A percentile compares a stretch with the other conserved stretches of the same genome.
phyloP scores from a whole-genome alignment of 2,888 invertebrate species.

The Drosophila anomalata region DNA sequence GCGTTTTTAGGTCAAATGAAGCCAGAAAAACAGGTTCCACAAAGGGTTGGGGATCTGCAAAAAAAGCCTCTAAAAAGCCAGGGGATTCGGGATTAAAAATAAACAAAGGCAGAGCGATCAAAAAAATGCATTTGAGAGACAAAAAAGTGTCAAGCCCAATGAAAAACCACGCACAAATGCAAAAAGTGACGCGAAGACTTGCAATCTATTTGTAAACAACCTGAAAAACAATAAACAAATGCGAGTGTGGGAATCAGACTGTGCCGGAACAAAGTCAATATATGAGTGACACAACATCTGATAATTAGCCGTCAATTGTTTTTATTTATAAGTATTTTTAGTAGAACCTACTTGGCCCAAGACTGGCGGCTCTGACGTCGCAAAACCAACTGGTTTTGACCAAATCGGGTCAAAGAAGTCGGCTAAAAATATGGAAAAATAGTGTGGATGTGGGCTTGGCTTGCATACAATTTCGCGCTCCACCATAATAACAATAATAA shows the following conservation, averaged over 20 bases:
- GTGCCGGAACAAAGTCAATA: conserved; percentile 6
- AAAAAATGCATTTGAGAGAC: neutral
- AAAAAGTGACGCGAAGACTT: neutral
- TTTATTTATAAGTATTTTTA: conserved; percentile 5
- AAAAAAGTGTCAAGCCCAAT: neutral
- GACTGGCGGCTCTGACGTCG: conserved; percentile 35
- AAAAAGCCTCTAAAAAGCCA: neutral
- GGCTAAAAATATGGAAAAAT: neutral
- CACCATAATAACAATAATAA: conserved; percentile 30
- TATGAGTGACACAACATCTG: conserved; percentile 6
- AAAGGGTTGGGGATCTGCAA: neutral
- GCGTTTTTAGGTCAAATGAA: neutral
- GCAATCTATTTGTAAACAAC: conserved; percentile 17
- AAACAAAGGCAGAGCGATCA: neutral
- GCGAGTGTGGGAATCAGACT: conserved; percentile 5
- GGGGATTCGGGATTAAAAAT: neutral
- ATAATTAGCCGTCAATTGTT: conserved; percentile 13
- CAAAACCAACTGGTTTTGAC: conserved; percentile 56
- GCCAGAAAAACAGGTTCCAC: neutral
- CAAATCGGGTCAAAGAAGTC: conserved; percentile 48
- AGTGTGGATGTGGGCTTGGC: conserved; percentile 45
- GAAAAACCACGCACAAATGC: neutral
- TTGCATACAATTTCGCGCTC: conserved; percentile 32
- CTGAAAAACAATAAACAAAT: neutral
- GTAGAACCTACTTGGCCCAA: neutral